phyloP scores from a whole-genome alignment of 2,888 invertebrate species.

The Cabera pusaria region DNA sequence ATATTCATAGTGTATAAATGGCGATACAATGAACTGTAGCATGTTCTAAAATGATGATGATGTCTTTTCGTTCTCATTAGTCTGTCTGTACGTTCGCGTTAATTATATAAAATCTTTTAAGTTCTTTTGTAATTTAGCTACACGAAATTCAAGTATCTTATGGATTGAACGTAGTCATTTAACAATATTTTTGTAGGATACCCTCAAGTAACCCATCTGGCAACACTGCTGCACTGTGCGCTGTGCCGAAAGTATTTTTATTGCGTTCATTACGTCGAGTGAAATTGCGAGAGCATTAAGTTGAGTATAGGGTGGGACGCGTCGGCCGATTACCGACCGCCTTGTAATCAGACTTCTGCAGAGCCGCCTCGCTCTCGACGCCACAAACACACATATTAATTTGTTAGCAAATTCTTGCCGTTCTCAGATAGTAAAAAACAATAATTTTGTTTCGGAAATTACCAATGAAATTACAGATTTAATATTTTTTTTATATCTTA shows the following conservation, averaged over 20 bases:
- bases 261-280: conserved; percentile 79
- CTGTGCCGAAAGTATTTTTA: conserved; percentile 71
- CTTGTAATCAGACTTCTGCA: conserved; percentile 75
- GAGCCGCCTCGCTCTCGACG: conserved; percentile 53
- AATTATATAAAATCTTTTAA: too few species aligned
- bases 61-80: too few species aligned
- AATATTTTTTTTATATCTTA: too few species aligned
- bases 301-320: conserved; percentile 80
- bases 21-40: too few species aligned
- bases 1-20: too few species aligned
- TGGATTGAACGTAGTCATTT: too few species aligned
- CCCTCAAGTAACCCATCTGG: conserved; percentile 31
- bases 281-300: conserved; percentile 83
- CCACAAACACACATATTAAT: conserved; percentile 62
- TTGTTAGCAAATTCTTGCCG: conserved; percentile 64
- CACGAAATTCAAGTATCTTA: too few species aligned
- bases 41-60: too few species aligned
- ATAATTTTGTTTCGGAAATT: conserved; percentile 6
- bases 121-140: too few species aligned
- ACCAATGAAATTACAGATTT: too few species aligned
- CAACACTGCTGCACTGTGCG: conserved; percentile 9
- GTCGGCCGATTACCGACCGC: conserved; percentile 69
- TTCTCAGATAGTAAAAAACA: conserved; percentile 40
- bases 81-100: too few species aligned
- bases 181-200: conserved; percentile 2